phyloP scores from a whole-genome alignment of 64 coral and sea anemone genomes.

The Astreopora myriophthalma region DNA sequence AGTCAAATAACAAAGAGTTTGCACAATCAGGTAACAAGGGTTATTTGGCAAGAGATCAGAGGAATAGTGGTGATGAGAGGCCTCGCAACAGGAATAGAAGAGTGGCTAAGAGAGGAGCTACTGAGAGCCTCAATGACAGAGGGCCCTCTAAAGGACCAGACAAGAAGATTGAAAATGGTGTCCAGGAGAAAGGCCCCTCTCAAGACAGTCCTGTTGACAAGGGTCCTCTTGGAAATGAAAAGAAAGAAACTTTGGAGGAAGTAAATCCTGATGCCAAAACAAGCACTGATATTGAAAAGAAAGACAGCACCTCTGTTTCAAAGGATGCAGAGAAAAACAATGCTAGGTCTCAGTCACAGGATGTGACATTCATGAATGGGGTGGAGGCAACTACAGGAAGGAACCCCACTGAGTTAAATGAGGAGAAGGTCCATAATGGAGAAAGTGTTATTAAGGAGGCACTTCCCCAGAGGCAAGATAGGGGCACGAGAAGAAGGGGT shows the following conservation, averaged over 20 bases:
- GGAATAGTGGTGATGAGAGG: not conserved
- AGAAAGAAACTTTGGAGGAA: not conserved
- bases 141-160: not conserved
- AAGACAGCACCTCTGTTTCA: not conserved
- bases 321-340: not conserved
- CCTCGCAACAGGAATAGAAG: constrained; percentile 7
- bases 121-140: not conserved
- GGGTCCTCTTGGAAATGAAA: not conserved
- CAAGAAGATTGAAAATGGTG: not conserved
- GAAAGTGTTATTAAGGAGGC: not conserved
- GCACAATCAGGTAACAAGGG: not conserved
- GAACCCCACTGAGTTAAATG: not conserved
- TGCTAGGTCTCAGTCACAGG: not conserved
- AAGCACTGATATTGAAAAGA: not conserved
- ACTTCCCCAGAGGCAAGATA: constrained; percentile 10
- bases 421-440: not conserved
- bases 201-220: not conserved
- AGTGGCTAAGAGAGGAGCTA: not conserved
- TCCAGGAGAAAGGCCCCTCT: not conserved
- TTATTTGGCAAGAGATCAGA: not conserved
- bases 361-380: not conserved
- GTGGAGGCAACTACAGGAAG: not conserved
- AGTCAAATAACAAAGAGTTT: not conserved
- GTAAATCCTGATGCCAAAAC: not conserved
- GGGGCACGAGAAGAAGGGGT: constrained; percentile 29